Percentiles rank a stretch among this genome's conserved stretches.
These are phyloP conservation scores for Therioaphis trifolii DNA, from an alignment of 2,888 invertebrate genomes.

Conservation along the genomic window DNA sequence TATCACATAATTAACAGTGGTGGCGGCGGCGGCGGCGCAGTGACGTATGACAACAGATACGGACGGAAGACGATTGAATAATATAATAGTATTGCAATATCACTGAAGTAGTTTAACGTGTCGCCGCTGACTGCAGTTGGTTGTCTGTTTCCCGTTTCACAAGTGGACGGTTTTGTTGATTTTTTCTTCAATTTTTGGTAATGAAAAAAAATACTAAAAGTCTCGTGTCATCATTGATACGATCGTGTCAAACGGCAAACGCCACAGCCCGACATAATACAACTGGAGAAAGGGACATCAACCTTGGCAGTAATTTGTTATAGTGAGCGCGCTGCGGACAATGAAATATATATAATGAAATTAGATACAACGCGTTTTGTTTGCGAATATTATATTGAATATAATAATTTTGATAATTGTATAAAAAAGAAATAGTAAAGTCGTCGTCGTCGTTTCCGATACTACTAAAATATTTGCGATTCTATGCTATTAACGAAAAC, in stretches of 20 bases:
- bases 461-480: not conserved
- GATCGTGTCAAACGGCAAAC: not conserved
- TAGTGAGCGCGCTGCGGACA: not conserved
- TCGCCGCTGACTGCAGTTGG: not conserved
- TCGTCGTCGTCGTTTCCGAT: not conserved
- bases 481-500: not conserved
- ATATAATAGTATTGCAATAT: not conserved
- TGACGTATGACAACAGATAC: slow-evolving; percentile 12
- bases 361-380: not conserved
- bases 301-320: slow-evolving; percentile 21
- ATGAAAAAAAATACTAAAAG: not conserved
- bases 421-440: too few relatives aligned
- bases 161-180: not conserved
- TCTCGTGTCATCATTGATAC: slow-evolving; percentile 4
- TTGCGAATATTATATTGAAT: not conserved
- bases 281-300: slow-evolving; percentile 42
- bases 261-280: too few relatives aligned
- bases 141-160: not conserved
- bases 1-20: slow-evolving; percentile 46
- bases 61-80: not conserved
- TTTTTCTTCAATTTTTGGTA: not conserved
- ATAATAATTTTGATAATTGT: not conserved
- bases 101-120: not conserved
- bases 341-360: not conserved
- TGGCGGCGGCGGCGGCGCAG: not conserved